Evolutionary conservation across 2,113 vertebrate genomes (phyloP).

Genomic region (Aythya baeri): DNA sequence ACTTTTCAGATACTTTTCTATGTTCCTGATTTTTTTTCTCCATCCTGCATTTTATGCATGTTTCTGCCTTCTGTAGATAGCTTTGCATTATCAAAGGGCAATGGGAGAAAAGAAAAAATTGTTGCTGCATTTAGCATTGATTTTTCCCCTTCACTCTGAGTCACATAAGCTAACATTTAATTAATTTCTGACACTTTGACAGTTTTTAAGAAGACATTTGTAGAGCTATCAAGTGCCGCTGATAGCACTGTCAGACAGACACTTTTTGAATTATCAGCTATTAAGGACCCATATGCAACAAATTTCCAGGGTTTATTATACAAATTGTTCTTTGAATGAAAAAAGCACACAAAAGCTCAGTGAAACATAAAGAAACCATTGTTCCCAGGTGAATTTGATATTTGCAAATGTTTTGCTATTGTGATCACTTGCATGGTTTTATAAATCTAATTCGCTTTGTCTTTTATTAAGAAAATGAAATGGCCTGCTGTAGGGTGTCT

Average conservation of each 20-base stretch:
- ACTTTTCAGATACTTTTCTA: neutral
- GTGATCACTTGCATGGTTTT: slow-evolving; percentile 32
- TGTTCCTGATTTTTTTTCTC: neutral
- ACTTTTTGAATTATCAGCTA: slow-evolving; percentile 67
- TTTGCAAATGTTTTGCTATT: slow-evolving; percentile 75
- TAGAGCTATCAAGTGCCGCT: slow-evolving; percentile 74
- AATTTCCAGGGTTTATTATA: slow-evolving; percentile 68
- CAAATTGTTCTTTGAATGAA: slow-evolving; percentile 70
- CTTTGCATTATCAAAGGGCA: slow-evolving; percentile 61
- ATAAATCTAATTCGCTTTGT: slow-evolving; percentile 18
- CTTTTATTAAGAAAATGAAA: neutral
- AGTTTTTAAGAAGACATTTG: slow-evolving; percentile 78
- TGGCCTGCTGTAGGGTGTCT: neutral
- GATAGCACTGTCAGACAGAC: slow-evolving; percentile 74
- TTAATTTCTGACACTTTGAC: slow-evolving; percentile 87
- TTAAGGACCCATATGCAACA: slow-evolving; percentile 70
- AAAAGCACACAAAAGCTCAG: slow-evolving; percentile 62
- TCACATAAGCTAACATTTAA: slow-evolving; percentile 83
- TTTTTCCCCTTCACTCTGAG: slow-evolving; percentile 72
- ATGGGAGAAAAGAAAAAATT: slow-evolving; percentile 7
- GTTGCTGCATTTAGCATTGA: slow-evolving; percentile 60
- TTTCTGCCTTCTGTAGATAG: slow-evolving; percentile 39
- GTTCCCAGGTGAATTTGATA: slow-evolving; percentile 63
- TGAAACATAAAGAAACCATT: slow-evolving; percentile 59
- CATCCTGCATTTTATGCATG: slow-evolving; percentile 34